Evolutionary conservation across 2,113 vertebrate species (phyloP).

Genomic region (Crotalus tigris): DNA sequence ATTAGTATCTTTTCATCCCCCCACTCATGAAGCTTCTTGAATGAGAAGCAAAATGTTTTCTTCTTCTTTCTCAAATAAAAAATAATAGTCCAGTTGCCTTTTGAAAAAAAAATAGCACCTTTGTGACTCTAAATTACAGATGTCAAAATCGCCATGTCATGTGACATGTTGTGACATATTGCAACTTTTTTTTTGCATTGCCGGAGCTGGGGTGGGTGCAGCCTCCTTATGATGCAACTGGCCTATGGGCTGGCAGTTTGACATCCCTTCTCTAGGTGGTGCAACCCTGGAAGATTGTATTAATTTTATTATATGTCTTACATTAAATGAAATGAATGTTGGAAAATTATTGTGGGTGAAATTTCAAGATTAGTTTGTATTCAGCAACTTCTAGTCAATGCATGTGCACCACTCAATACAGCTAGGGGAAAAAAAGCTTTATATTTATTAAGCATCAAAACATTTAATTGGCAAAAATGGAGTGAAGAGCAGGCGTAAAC

Average conservation of each 20-base stretch:
- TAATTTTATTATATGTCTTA: not conserved
- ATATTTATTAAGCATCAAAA: not conserved
- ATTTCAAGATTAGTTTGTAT: not conserved
- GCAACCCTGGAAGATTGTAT: not conserved
- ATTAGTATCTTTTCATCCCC: too few species aligned
- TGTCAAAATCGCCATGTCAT: too few species aligned
- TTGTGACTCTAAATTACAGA: not conserved
- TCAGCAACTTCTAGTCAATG: not conserved
- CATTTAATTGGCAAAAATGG: not conserved
- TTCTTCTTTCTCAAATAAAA: not conserved
- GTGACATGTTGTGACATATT: too few species aligned
- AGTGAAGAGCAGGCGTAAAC: not conserved
- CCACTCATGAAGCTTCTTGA: too few species aligned
- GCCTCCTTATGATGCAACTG: too few species aligned
- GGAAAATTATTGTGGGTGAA: not conserved
- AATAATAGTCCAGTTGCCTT: not conserved
- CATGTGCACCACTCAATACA: not conserved
- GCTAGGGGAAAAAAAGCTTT: not conserved
- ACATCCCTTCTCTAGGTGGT: not conserved
- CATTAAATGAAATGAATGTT: not conserved
- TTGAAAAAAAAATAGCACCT: not conserved
- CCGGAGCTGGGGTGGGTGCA: too few species aligned
- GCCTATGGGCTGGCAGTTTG: too few species aligned
- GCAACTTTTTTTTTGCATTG: too few species aligned
- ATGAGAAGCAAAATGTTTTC: not conserved